Evolutionary conservation across 2,113 vertebrate species (phyloP).

Genomic region (Mus musculus): GRCm39 chr1:86148501-86149000

Average conservation of each 20-base stretch:
- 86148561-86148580: background rate
- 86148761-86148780: background rate
- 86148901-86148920: too few relatives aligned
- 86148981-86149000: too few relatives aligned
- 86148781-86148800: too few relatives aligned
- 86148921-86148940: too few relatives aligned
- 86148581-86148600: background rate
- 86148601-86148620: background rate
- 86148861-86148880: too few relatives aligned
- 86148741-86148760: too few relatives aligned
- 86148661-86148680: background rate
- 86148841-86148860: background rate
- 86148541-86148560: background rate
- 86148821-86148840: background rate
- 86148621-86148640: background rate
- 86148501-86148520: background rate
- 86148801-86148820: too few relatives aligned
- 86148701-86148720: background rate
- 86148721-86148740: too few relatives aligned
- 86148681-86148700: background rate
- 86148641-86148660: background rate
- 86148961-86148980: too few relatives aligned
- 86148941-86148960: too few relatives aligned
- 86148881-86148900: too few relatives aligned
- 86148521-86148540: background rate